These are phyloP conservation scores for Alligator sinensis DNA, from an alignment of 2,113 vertebrate species.

Conservation along the genomic window DNA sequence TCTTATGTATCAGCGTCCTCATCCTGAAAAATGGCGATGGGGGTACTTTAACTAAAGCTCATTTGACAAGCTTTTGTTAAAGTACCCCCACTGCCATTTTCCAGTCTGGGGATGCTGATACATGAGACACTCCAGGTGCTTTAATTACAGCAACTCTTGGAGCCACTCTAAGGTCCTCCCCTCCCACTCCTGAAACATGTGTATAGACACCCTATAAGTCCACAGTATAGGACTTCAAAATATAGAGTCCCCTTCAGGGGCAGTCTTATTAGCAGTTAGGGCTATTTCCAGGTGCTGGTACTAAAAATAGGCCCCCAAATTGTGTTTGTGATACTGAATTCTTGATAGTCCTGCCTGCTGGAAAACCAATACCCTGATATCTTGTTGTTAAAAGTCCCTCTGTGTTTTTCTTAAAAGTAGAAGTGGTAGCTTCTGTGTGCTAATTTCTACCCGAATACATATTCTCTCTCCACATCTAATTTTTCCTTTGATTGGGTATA, in stretches of 20 bases:
- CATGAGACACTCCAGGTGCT: no score
- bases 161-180: no score
- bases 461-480: slow-evolving; percentile 26
- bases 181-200: no score
- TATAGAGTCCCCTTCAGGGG: neutral
- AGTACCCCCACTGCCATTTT: no score
- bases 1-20: no score
- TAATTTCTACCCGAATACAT: slow-evolving; percentile 4
- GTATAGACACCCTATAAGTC: neutral
- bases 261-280: slow-evolving; percentile 1
- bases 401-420: neutral
- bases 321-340: neutral
- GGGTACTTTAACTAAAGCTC: no score
- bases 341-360: neutral
- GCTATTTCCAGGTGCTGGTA: neutral
- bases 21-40: no score
- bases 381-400: neutral
- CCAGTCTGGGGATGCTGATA: no score
- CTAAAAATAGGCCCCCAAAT: neutral
- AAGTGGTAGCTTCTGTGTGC: slow-evolving; percentile 26
- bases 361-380: neutral
- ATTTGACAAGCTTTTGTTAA: no score
- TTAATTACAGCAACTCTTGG: no score
- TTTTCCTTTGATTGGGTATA: slow-evolving; percentile 21
- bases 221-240: neutral